Conservation (phyloP, 2,888 invertebrate species). For the Schrankia costaestrigalis region DNA sequence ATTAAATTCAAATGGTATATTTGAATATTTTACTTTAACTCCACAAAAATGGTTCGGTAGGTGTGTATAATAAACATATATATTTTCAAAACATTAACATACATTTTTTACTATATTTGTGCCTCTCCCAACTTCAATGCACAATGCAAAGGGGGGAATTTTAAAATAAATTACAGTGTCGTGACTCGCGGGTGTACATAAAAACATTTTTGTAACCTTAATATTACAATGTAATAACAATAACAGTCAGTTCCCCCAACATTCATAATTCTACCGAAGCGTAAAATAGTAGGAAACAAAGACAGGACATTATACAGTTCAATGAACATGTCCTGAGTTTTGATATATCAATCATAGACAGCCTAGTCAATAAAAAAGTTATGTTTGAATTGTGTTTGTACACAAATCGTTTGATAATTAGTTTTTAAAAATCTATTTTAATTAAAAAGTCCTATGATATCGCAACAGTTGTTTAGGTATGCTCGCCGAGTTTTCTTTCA, state of each 20-base stretch:
- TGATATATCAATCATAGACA: conserved; percentile 28
- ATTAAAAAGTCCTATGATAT: too few relatives aligned
- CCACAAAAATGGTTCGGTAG: background rate
- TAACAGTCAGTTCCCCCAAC: conserved; percentile 20
- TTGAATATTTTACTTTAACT: background rate
- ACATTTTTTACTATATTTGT: conserved; percentile 13
- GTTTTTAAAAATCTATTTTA: too few relatives aligned
- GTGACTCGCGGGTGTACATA: conserved; percentile 19
- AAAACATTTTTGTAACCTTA: conserved; percentile 34
- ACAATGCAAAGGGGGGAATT: conserved; percentile 33
- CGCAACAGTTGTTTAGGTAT: too few relatives aligned
- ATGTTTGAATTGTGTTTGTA: conserved; percentile 2
- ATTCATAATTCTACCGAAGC: conserved; percentile 26
- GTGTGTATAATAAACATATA: too few relatives aligned
- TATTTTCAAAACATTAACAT: conserved; percentile 13
- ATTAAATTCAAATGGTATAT: background rate
- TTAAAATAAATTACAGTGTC: conserved; percentile 29
- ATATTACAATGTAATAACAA: conserved; percentile 23
- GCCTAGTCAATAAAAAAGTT: conserved; percentile 13
- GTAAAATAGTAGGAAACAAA: conserved; percentile 35
- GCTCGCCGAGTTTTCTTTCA: too few relatives aligned
- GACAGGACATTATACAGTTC: conserved; percentile 39
- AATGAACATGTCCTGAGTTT: conserved; percentile 34
- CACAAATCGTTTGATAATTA: background rate
- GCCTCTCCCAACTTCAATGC: background rate